Evolutionary conservation across 2,113 vertebrate genomes (phyloP), one percentile per base, ranked within the genome.

Genomic region (Lanius ludovicianus): DNA sequence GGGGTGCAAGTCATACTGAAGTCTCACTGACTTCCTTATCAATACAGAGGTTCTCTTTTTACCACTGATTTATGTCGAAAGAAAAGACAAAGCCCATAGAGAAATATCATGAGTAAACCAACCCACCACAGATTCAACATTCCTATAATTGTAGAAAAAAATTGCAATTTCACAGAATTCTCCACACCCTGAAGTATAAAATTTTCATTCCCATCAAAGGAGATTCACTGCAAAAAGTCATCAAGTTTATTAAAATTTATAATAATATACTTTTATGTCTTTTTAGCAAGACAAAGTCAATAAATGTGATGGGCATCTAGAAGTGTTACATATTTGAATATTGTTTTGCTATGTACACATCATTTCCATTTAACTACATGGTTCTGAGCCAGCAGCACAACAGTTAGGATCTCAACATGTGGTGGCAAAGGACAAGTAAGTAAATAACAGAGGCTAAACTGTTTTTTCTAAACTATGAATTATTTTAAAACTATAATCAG

Each of bases 251-350:
- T 52, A 60, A 28, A 89, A 68, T 73, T 74, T 69, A 49, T 64
- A 16, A 60, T 50, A 50, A 28, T 46, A 31, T 35, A 59, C 3
- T 39, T 95, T 17, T 37, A 33, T 59, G 15, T 62, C 20, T 52
- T 76, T 76, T 64, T 55, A 69, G 3, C 20, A 84, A 67, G 18
- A 46, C 0, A 1, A 70, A 47, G 22, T 56, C 0, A 0, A 37
- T 31, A 62, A 49, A 22, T 68, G 11, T 35, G 41, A 44, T 65
- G 69, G 67, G 47, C 16, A 35, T 39, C 25, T 87, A 33, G 75
- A 70, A 76, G 27, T 35, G 6, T 37, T 63, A 9, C 3, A 12
- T 64, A 60, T 92, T 64, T 75, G 18, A 73, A 56, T 79, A 60
- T 17, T 28, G 1, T 64, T 95, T 87, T 63, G 9, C 12, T 60